Evolutionary conservation across 1,140 invertebrate genomes (phyloP).

Genomic region (Hypsibius dujardini): DNA sequence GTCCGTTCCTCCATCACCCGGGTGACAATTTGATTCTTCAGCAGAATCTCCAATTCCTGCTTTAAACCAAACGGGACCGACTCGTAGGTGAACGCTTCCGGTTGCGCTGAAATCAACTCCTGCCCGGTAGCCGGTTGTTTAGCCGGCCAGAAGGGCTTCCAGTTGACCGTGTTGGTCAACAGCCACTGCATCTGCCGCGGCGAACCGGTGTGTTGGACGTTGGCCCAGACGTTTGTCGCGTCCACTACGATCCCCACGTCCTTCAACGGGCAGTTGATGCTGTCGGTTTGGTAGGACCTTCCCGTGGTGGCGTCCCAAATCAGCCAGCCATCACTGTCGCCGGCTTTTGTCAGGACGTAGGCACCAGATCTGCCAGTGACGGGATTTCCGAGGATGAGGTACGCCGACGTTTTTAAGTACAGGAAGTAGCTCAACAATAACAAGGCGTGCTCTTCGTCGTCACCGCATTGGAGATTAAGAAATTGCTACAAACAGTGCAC

Average conservation of each 20-base stretch:
- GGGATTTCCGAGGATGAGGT: conserved; percentile 50
- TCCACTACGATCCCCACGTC: conserved; percentile 43
- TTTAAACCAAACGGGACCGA: conserved; percentile 33
- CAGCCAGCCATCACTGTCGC: conserved; percentile 33
- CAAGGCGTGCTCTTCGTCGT: conserved; percentile 59
- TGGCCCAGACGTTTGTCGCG: conserved; percentile 47
- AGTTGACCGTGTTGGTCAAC: conserved; percentile 43
- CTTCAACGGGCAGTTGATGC: conserved; percentile 55
- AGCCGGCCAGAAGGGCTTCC: conserved; percentile 42
- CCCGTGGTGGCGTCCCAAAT: conserved; percentile 55
- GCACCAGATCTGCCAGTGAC: conserved; percentile 52
- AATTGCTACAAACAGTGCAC: conserved; percentile 44
- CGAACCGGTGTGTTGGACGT: conserved; percentile 49
- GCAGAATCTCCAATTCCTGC: conserved; percentile 37
- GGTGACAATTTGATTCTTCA: conserved; percentile 41
- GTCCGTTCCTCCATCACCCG: conserved; percentile 37
- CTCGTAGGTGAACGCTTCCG: conserved; percentile 37
- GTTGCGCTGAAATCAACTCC: conserved; percentile 39
- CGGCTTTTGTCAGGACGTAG: conserved; percentile 46
- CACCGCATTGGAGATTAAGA: conserved; percentile 52
- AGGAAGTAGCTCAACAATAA: conserved; percentile 60
- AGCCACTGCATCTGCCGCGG: conserved; percentile 50
- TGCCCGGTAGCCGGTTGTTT: conserved; percentile 29
- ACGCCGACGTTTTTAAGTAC: conserved; percentile 48
- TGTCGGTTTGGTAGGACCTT: conserved; percentile 44